Percentiles rank a stretch among this genome's conserved stretches.
phyloP scores from a whole-genome alignment of 2,888 invertebrate species.

The Xanthostigma xanthostigma region DNA sequence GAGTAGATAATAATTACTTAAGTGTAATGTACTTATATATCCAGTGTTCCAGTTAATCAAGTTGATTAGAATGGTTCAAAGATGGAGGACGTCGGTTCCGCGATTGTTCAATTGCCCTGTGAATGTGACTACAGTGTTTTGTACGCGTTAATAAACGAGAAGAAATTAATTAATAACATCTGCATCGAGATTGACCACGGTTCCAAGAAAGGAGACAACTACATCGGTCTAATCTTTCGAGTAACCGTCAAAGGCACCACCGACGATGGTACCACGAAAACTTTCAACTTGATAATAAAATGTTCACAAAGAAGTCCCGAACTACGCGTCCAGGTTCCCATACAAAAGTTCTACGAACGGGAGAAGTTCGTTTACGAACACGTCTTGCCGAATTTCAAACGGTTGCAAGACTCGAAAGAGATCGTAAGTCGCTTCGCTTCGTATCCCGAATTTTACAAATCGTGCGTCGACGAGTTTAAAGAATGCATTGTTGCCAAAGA shows the following conservation, averaged over 20 bases:
- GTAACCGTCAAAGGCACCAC: background rate
- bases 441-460: conserved; percentile 11
- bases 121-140: too few species aligned
- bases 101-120: too few species aligned
- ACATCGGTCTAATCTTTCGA: conserved; percentile 12
- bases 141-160: too few species aligned
- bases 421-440: conserved; percentile 11
- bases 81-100: too few species aligned
- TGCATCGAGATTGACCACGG: background rate
- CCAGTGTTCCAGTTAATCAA: too few species aligned
- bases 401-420: conserved; percentile 14
- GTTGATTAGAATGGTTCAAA: too few species aligned
- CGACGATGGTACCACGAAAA: conserved; percentile 6
- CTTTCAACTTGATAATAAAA: conserved; percentile 18
- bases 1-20: too few species aligned
- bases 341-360: conserved; percentile 15
- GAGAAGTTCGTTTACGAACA: conserved; percentile 19
- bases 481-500: conserved; percentile 19
- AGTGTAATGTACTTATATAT: too few species aligned
- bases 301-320: conserved; percentile 14
- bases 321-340: conserved; percentile 13
- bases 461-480: conserved; percentile 10
- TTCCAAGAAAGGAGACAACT: conserved; percentile 11
- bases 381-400: conserved; percentile 16
- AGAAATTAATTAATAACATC: too few species aligned